Percentiles rank a stretch among this genome's conserved stretches.
These are phyloP conservation scores for Mylabris sibirica DNA, from an alignment of 2,888 invertebrate species.

Conservation along the genomic window DNA sequence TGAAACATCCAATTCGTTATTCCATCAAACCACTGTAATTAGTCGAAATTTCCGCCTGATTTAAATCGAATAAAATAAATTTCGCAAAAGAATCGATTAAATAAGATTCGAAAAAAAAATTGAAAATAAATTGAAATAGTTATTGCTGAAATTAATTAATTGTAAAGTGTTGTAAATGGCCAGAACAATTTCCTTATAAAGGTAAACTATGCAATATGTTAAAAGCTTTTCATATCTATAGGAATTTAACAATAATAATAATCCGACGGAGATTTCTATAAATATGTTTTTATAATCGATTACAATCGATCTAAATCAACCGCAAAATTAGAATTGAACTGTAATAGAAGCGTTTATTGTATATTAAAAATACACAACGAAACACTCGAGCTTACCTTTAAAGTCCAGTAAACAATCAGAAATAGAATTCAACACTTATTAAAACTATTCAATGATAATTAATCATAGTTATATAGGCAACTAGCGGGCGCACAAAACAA, in stretches of 20 bases:
- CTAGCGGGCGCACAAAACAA: conserved; percentile 19
- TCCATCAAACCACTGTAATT: neutral
- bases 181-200: conserved; percentile 13
- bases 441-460: conserved; percentile 18
- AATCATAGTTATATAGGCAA: conserved; percentile 20
- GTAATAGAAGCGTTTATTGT: neutral
- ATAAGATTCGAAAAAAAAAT: neutral
- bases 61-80: neutral
- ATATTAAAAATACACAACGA: neutral
- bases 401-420: conserved; percentile 27
- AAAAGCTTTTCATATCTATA: conserved; percentile 11
- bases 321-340: conserved; percentile 10
- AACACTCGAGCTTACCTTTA: conserved; percentile 33
- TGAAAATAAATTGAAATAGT: neutral
- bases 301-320: conserved; percentile 9
- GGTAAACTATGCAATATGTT: conserved; percentile 3
- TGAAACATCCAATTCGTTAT: conserved; percentile 26
- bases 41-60: neutral
- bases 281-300: conserved; percentile 12
- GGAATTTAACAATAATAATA: conserved; percentile 6
- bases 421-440: conserved; percentile 23
- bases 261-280: conserved; percentile 13
- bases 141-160: conserved; percentile 9
- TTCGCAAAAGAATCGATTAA: neutral
- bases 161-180: conserved; percentile 11